phyloP scores from a whole-genome alignment of 2,113 vertebrate genomes.

The Chaetura pelagica region DNA sequence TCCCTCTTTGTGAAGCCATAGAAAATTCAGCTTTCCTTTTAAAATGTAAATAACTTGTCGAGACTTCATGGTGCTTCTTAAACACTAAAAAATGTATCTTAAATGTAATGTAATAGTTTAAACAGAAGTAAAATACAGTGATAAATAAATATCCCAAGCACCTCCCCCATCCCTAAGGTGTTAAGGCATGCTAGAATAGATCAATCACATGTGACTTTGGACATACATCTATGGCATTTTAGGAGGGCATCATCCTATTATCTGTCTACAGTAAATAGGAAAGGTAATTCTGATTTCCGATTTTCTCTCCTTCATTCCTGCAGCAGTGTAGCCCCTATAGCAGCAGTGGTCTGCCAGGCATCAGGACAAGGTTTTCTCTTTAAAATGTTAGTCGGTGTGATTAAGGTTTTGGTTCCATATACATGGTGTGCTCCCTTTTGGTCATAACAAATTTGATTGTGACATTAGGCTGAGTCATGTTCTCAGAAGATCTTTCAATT shows the following conservation, averaged over 20 bases:
- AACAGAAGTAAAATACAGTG: neutral
- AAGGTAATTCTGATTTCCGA: neutral
- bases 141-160: neutral
- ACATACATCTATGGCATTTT: neutral
- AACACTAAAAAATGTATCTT: neutral
- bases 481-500: neutral
- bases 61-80: neutral
- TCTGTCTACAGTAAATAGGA: neutral
- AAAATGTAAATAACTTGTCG: neutral
- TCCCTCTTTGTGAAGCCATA: neutral
- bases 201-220: neutral
- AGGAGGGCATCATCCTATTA: neutral
- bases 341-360: neutral
- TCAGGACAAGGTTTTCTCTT: neutral
- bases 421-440: neutral
- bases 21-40: neutral
- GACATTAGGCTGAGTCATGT: neutral
- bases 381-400: neutral
- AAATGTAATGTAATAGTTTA: neutral
- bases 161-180: rapidly evolving
- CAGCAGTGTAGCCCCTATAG: neutral
- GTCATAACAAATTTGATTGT: neutral
- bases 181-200: neutral
- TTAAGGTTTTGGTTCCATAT: neutral
- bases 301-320: neutral